phyloP scores from a whole-genome alignment of 2,113 vertebrate genomes.

The Promerops cafer region DNA sequence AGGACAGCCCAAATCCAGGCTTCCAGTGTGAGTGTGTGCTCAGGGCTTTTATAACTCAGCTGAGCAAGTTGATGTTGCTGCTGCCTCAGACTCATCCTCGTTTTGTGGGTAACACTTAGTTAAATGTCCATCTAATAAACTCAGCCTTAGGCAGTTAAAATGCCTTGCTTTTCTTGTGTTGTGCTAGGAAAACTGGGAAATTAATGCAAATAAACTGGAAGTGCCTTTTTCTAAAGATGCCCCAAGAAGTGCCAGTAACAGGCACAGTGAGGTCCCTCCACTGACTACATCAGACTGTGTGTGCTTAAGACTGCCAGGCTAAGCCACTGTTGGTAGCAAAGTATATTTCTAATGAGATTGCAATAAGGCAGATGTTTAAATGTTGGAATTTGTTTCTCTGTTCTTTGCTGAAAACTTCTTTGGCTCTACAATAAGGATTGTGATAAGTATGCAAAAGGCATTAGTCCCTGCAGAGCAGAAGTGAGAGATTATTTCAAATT shows the following conservation, averaged over 20 bases:
- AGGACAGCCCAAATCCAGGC: not conserved
- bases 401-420: not conserved
- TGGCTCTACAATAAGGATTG: accelerated
- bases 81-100: not conserved
- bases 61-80: not conserved
- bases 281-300: not conserved
- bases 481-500: not conserved
- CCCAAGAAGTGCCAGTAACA: not conserved
- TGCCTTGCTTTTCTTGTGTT: not conserved
- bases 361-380: not conserved
- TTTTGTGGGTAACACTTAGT: not conserved
- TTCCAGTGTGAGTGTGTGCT: not conserved
- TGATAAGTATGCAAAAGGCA: not conserved
- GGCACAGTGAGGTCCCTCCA: not conserved
- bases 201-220: not conserved
- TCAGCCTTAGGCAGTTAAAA: not conserved
- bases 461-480: not conserved
- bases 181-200: not conserved
- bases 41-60: accelerated
- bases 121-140: not conserved
- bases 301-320: not conserved
- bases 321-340: not conserved
- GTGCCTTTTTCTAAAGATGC: not conserved
- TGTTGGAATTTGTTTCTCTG: not conserved
- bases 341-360: not conserved